These are phyloP conservation scores for Microctonus hyperodae DNA, from an alignment of 2,888 invertebrate species.

Conservation along the genomic window DNA sequence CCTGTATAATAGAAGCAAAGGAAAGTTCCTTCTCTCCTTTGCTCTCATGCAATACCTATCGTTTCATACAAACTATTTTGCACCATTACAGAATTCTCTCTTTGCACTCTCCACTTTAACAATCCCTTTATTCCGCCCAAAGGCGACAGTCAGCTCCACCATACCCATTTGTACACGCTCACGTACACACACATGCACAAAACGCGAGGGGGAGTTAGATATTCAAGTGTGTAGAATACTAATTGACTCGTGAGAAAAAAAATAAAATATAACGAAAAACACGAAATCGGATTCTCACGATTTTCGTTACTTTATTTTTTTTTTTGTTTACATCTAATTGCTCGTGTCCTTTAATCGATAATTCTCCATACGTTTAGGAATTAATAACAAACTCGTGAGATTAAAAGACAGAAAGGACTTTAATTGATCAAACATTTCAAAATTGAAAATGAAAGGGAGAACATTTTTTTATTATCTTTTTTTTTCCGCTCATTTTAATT, in stretches of 20 bases:
- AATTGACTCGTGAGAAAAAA: slow-evolving; percentile 51
- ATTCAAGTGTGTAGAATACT: slow-evolving; percentile 50
- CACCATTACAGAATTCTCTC: background rate
- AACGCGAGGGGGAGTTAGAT: too few species aligned
- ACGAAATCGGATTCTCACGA: too few species aligned
- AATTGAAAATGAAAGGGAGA: background rate
- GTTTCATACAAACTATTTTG: background rate
- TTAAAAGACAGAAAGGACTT: background rate
- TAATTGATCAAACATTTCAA: background rate
- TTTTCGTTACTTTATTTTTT: too few species aligned
- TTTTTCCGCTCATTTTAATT: slow-evolving; percentile 20
- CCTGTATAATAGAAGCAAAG: slow-evolving; percentile 7
- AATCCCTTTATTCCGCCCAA: background rate
- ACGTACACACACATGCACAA: too few species aligned
- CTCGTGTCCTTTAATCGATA: too few species aligned
- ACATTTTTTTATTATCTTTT: background rate
- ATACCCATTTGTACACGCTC: too few species aligned
- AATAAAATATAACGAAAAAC: background rate
- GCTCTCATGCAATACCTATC: background rate
- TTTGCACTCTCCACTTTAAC: background rate
- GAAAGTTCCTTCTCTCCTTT: background rate
- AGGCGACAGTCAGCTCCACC: background rate
- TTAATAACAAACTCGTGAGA: background rate
- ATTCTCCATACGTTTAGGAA: background rate
- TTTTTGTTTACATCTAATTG: too few species aligned